Base-by-base conservation (phyloP, 2,113 vertebrate species). In the Malaclemys terrapin region DNA sequence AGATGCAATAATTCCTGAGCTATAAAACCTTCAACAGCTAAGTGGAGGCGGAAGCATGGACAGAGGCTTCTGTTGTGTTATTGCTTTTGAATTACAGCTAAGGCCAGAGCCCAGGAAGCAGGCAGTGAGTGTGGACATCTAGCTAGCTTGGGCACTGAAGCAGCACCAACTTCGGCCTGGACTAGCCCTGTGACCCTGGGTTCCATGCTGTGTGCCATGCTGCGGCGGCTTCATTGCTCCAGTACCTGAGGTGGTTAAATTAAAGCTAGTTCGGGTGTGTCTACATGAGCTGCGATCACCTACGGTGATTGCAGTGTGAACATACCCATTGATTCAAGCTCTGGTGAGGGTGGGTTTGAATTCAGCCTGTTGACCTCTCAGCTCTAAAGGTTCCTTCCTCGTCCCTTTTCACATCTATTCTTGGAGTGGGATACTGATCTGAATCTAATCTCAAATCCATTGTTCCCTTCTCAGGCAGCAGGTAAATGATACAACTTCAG, bases 321-420 rank as follows among this genome's bases (percentile, higher is more conserved):
- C 56, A 25, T 57, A 5, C 25, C 10, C 56, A 29, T 57, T 57
- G 10, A 57, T 80, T 47, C 25, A 2, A 1, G 25, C 27, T 31
- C 52, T n/a, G 38, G 8, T 57, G 17, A 0, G 1, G 25, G 24
- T 6, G 47, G 6, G 47, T 10, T 1, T 12, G 25, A 82, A 49
- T 56, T 62, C 75, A 72, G 80, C 80, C 52, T 1, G 0, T 27
- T 45, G 42, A 1, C 22, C 27, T 65, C 53, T 22, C 24, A 56
- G 54, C 0, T 0, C 31, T 82, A 47, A 35, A 10, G 13, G 49
- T 76, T 42, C 88, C 59, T 59, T 53, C 3, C n/a, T 81, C 50
- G 25, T 25, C 76, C 8, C 29, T 89, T 79, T 78, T 57, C 27
- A 14, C n/a, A 80, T 45, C 79, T 86, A 2, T 0, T 0, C 9